Conservation (phyloP, 2,888 invertebrate genomes). For the Orthosia gracilis region DNA sequence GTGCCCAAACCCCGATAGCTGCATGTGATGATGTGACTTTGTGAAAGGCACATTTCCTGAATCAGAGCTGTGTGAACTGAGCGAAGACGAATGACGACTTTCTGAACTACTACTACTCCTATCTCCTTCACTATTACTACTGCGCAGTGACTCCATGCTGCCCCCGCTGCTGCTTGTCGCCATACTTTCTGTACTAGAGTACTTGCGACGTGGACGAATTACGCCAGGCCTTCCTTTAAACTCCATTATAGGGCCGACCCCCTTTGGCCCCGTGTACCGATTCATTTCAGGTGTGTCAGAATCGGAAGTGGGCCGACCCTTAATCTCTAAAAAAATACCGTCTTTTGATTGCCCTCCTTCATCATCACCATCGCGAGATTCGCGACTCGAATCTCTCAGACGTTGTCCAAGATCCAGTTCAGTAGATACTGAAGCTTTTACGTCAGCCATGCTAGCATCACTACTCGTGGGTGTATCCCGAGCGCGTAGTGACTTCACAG, state of each 20-base stretch:
- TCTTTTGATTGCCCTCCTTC: conserved; percentile 93
- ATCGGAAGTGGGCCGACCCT: conserved; percentile 93
- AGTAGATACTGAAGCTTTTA: conserved; percentile 88
- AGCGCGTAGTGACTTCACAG: conserved; percentile 93
- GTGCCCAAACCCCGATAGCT: conserved; percentile 93
- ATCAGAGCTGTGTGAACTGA: conserved; percentile 97
- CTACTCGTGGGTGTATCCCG: conserved; percentile 92
- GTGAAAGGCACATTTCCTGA: conserved; percentile 92
- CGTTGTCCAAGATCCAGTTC: conserved; percentile 90
- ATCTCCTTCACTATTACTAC: conserved; percentile 97
- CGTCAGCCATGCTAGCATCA: conserved; percentile 92
- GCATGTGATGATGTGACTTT: conserved; percentile 92
- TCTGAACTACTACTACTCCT: conserved; percentile 96
- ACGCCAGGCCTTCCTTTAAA: conserved; percentile 92
- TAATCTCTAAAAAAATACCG: conserved; percentile 94
- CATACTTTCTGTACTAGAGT: conserved; percentile 96
- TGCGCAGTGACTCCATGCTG: conserved; percentile 96
- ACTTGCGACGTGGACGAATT: conserved; percentile 91
- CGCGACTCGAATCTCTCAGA: conserved; percentile 88
- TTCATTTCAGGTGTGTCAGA: conserved; percentile 90
- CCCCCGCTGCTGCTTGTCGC: conserved; percentile 97
- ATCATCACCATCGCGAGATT: conserved; percentile 93
- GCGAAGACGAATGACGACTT: conserved; percentile 95
- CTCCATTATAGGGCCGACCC: conserved; percentile 91
- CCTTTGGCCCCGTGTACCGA: conserved; percentile 90